These are phyloP conservation scores for Podiceps cristatus DNA, from an alignment of 2,113 vertebrate species.

Conservation along the genomic window DNA sequence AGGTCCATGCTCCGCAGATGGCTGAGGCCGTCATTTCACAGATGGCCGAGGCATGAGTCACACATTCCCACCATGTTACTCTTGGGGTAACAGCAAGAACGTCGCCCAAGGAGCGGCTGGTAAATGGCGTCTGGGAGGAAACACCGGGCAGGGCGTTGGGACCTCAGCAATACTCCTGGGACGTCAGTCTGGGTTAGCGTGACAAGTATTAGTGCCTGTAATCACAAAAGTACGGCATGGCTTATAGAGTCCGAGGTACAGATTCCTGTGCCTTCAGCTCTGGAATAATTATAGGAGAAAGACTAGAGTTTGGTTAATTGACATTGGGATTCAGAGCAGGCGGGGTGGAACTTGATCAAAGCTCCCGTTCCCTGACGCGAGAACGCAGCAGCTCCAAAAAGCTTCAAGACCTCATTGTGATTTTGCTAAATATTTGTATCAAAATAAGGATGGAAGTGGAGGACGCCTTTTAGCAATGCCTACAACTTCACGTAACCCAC, in stretches of 20 bases:
- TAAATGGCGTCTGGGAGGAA: not conserved
- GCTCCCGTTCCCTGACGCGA: not conserved
- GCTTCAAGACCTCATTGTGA: not conserved
- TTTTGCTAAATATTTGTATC: not conserved
- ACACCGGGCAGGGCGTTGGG: not conserved
- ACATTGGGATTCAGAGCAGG: not conserved
- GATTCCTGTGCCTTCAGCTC: not conserved
- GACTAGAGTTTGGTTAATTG: not conserved
- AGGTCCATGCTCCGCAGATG: not conserved
- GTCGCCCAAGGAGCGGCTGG: rapidly evolving
- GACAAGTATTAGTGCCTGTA: not conserved
- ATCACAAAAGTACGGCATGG: not conserved
- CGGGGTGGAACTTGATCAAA: not conserved
- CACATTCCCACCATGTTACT: not conserved
- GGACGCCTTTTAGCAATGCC: not conserved
- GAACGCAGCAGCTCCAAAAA: not conserved
- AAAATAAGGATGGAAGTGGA: not conserved
- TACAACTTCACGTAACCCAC: not conserved
- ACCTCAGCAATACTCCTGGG: not conserved
- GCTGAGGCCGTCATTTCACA: not conserved
- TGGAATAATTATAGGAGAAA: not conserved
- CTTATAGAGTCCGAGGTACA: not conserved
- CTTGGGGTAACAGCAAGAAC: not conserved
- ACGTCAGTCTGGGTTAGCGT: not conserved
- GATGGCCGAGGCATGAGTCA: not conserved